A percentile compares a stretch with the other conserved stretches of the same genome.
Evolutionary conservation across 2,113 vertebrate genomes (phyloP).

Genomic region (Montifringilla adamsi): DNA sequence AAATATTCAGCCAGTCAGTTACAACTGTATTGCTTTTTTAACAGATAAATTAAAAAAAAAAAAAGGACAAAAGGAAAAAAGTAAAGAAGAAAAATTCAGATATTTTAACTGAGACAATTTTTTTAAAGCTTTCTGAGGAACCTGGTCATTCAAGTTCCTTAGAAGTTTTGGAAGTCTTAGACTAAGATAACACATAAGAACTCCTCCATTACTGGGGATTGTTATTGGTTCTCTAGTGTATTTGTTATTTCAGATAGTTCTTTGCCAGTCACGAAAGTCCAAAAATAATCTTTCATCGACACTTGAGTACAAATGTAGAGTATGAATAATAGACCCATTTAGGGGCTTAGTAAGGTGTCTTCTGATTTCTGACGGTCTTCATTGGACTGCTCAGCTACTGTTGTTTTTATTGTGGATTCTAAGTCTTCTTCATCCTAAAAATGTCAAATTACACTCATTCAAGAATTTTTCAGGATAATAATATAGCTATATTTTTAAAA

Average conservation of each 20-base stretch:
- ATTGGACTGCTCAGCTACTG: neutral
- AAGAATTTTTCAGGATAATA: neutral
- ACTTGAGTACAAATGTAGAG: neutral
- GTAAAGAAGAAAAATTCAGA: neutral
- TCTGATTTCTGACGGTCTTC: neutral
- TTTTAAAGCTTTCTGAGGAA: neutral
- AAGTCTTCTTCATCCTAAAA: neutral
- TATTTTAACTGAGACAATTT: neutral
- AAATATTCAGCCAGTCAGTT: neutral
- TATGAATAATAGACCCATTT: rapidly evolving
- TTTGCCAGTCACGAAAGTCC: neutral
- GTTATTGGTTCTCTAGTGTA: neutral
- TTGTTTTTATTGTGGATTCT: neutral
- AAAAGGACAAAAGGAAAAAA: too few relatives aligned
- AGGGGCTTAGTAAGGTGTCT: neutral
- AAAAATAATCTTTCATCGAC: neutral
- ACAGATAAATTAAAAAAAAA: neutral
- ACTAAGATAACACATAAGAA: neutral
- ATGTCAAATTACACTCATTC: neutral
- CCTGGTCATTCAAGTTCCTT: neutral
- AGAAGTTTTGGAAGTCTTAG: neutral
- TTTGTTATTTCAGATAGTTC: neutral
- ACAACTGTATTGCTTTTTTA: neutral
- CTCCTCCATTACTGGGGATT: neutral
- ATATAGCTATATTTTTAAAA: neutral